These are phyloP conservation scores for Serilophus lunatus DNA, from an alignment of 2,113 vertebrate species.

Conservation along the genomic window DNA sequence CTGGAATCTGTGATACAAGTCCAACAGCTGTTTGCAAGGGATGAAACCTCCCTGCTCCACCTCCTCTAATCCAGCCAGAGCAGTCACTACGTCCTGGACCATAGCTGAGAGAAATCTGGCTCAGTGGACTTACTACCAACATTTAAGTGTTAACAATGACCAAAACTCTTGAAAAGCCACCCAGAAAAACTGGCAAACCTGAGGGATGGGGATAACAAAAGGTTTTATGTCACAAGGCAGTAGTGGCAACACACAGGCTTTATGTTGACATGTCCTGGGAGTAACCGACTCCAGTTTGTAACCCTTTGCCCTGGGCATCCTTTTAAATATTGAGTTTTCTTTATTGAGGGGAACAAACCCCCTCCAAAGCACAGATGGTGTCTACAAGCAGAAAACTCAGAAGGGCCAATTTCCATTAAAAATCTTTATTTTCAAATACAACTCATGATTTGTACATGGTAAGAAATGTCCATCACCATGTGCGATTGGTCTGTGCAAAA, in stretches of 20 bases:
- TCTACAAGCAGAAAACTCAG: slow-evolving; percentile 40
- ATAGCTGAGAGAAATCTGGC: background rate
- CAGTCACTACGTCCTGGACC: background rate
- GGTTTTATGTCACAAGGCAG: background rate
- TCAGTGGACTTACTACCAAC: background rate
- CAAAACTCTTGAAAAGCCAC: background rate
- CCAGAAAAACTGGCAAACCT: background rate
- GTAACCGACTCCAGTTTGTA: background rate
- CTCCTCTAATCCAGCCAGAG: background rate
- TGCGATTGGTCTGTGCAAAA: slow-evolving; percentile 70
- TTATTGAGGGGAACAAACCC: background rate
- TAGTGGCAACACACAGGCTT: background rate
- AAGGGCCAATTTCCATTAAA: slow-evolving; percentile 42
- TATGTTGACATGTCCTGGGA: background rate
- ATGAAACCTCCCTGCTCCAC: background rate
- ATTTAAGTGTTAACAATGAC: background rate
- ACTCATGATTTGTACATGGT: slow-evolving; percentile 60
- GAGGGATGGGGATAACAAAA: background rate
- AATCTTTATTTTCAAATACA: slow-evolving; percentile 69
- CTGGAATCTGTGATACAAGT: background rate
- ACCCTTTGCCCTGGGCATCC: background rate
- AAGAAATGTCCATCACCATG: slow-evolving; percentile 51
- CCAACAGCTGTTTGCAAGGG: background rate
- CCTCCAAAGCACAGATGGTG: background rate
- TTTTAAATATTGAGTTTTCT: slow-evolving; percentile 18